Evolutionary conservation across 2,797 vertebrate genomes (phyloP).

Genomic region (Poeciliopsis gracilis): DNA sequence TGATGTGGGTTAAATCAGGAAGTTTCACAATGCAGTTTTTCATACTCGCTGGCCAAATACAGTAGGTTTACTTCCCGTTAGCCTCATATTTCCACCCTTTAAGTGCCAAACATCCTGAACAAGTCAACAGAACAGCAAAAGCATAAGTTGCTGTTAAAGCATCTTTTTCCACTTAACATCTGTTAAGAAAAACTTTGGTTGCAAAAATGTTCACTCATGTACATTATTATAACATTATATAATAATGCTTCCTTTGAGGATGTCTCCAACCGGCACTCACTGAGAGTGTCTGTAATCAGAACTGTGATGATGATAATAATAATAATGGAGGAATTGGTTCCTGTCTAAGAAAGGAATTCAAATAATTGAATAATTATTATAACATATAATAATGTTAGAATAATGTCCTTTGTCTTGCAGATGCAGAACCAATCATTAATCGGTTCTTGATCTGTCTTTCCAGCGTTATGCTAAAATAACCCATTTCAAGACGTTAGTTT

Average conservation of each 20-base stretch:
- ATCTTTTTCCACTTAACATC: background rate
- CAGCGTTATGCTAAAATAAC: background rate
- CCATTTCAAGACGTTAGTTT: slow-evolving; percentile 7
- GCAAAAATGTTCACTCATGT: background rate
- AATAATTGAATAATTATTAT: too few relatives aligned
- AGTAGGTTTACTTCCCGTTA: background rate
- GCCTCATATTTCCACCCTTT: background rate
- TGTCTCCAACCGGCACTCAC: too few relatives aligned
- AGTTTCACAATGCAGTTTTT: slow-evolving; percentile 21
- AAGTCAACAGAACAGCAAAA: background rate
- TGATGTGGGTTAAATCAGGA: slow-evolving; percentile 15
- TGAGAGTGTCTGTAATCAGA: too few relatives aligned
- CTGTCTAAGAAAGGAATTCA: too few relatives aligned
- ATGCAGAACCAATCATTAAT: background rate
- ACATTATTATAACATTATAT: too few relatives aligned
- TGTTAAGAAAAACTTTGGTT: background rate
- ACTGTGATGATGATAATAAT: too few relatives aligned
- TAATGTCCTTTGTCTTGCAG: background rate
- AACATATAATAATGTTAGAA: too few relatives aligned
- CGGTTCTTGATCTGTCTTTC: background rate
- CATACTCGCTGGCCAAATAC: background rate
- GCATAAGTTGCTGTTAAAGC: background rate
- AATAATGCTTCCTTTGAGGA: too few relatives aligned
- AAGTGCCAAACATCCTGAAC: background rate
- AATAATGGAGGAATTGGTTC: too few relatives aligned